Evolutionary conservation across 2,888 invertebrate genomes (phyloP).

Genomic region (Macropis europaea): DNA sequence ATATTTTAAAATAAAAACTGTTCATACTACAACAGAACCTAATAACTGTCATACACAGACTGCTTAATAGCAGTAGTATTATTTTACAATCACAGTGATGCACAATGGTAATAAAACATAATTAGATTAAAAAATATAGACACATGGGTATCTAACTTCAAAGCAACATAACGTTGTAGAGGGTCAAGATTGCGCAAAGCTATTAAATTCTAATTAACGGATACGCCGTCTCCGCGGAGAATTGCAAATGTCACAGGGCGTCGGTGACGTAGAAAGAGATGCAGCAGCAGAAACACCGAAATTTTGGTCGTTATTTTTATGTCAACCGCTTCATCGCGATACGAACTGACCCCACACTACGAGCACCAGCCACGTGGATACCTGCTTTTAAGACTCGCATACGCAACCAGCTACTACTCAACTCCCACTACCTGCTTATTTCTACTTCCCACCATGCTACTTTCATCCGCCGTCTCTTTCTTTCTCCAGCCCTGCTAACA

Average conservation of each 20-base stretch:
- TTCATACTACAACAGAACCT: no score
- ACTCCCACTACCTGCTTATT: constrained; percentile 57
- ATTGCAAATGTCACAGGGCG: not conserved
- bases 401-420: constrained; percentile 42
- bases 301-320: constrained; percentile 24
- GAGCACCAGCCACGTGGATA: constrained; percentile 59
- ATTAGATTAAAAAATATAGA: no score
- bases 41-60: no score
- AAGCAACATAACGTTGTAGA: no score
- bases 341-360: constrained; percentile 31
- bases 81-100: no score
- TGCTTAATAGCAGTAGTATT: no score
- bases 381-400: constrained; percentile 51
- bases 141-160: no score
- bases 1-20: no score
- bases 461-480: constrained; percentile 43
- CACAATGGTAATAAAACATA: no score
- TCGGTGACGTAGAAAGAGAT: not conserved
- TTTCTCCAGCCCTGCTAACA: constrained; percentile 37
- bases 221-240: no score
- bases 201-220: no score
- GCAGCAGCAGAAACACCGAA: not conserved
- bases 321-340: constrained; percentile 5
- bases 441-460: constrained; percentile 40
- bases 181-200: no score